phyloP scores from a whole-genome alignment of 2,888 invertebrate genomes.

The Nomada ruficornis region DNA sequence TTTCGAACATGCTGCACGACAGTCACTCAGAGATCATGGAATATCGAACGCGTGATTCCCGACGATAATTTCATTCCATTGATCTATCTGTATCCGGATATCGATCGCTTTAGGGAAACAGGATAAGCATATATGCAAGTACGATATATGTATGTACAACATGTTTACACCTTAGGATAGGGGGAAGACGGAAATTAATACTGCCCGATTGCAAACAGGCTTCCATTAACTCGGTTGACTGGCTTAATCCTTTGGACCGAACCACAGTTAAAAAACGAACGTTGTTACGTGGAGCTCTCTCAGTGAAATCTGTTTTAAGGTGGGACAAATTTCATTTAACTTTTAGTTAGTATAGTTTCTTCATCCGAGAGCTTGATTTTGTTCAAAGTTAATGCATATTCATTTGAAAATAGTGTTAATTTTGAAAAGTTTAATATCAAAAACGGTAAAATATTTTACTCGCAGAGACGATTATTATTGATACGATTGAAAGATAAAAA shows the following conservation, averaged over 20 bases:
- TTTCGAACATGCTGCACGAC: background rate
- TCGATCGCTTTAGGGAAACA: constrained; percentile 19
- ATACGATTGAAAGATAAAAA: too few relatives aligned
- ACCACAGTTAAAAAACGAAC: background rate
- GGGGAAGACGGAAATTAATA: constrained; percentile 74
- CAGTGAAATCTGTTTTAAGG: constrained; percentile 3
- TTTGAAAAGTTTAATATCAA: background rate
- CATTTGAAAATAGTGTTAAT: too few relatives aligned
- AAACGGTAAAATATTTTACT: background rate
- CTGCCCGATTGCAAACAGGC: constrained; percentile 59
- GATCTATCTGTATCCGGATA: constrained; percentile 35
- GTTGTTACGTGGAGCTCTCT: background rate
- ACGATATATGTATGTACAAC: constrained; percentile 9
- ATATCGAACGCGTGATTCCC: constrained; percentile 20
- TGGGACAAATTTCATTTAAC: background rate
- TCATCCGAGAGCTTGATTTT: background rate
- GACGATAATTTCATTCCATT: constrained; percentile 18
- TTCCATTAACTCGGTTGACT: constrained; percentile 28
- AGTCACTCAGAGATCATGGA: background rate
- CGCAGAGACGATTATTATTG: background rate
- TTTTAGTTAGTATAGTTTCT: background rate
- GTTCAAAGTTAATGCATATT: too few relatives aligned
- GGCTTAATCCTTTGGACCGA: constrained; percentile 29
- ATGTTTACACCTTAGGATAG: constrained; percentile 44
- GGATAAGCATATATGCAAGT: constrained; percentile 13